These are phyloP conservation scores for Morus bassanus DNA, from an alignment of 2,797 vertebrate genomes.

Conservation along the genomic window DNA sequence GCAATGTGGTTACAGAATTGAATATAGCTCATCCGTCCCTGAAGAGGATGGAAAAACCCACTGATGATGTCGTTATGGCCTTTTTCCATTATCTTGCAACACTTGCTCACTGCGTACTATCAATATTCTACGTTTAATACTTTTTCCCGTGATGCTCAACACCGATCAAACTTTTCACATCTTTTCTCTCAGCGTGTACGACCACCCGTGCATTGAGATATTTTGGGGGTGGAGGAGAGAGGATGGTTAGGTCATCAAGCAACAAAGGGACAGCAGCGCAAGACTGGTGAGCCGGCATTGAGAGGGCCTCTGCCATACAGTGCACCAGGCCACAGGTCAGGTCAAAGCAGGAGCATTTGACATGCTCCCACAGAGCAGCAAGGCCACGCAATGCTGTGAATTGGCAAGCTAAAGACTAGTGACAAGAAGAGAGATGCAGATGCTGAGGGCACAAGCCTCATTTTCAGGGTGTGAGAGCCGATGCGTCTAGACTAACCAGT, in stretches of 20 bases:
- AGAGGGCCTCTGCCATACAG: not conserved
- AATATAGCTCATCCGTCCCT: not conserved
- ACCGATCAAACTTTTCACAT: not conserved
- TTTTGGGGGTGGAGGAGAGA: not conserved
- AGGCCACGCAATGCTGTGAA: rapidly evolving
- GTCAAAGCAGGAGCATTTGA: not conserved
- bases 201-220: rapidly evolving
- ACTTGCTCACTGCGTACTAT: not conserved
- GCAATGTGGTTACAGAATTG: not conserved
- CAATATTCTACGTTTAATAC: not conserved
- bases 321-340: rapidly evolving
- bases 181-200: not conserved
- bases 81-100: not conserved
- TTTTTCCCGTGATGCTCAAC: not conserved
- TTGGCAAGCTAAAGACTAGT: not conserved
- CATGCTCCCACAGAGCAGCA: not conserved
- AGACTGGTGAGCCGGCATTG: not conserved
- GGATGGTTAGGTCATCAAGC: not conserved
- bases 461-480: not conserved
- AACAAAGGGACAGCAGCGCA: not conserved
- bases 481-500: not conserved
- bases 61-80: not conserved
- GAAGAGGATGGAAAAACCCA: not conserved
- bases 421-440: not conserved
- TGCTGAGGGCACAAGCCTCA: not conserved